Evolutionary conservation across 2,797 vertebrate species (phyloP), one percentile per base, ranked within the genome.

Genomic region (Knipowitschia caucasica): DNA sequence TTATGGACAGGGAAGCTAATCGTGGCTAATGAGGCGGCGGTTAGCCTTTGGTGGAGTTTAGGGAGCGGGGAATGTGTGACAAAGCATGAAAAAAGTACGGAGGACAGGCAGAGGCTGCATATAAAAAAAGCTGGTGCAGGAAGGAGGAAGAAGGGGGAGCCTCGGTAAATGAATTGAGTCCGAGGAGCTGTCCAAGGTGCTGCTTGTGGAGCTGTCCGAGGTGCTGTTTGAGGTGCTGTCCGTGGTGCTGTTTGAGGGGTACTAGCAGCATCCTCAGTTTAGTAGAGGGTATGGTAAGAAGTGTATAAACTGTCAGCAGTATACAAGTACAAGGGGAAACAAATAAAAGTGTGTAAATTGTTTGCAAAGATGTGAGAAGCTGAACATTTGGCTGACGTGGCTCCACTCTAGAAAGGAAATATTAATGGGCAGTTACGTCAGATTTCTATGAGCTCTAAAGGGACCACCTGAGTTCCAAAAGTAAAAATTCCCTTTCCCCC

Each of bases 1-100:
- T 62, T 65, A 55, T 40, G 31, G 59, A 66, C 40, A 67, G 57
- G n/a, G 21, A 7, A 31, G 46, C 45, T 64, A 64, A 77, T 63
- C 33, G 18, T 27, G 14, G 59, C 50, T 80, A 79, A 80, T 74
- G 58, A 77, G 52, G 53, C 18, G 20, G 56, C 49, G 43, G 54
- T 54, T 39, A 56, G 36, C 33, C 23, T 36, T 44, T 31, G 40
- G 44, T 69, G 59, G 51, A 40, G 50, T 29, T 53, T 53, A 5
- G 47, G 40, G 39, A 52, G 39, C 25, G 6, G 21, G 49, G 4
- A 30, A 44, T 3, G 42, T 15, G 55, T 60, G 73, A 73, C 74
- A 63, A 44, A 10, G 42, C 15, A 56, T 18, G 4, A 54, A 75
- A 6, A 45, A 71, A 69, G 12, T 23, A 44, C 61, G 53, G 24